These are phyloP conservation scores for Nycticryphes semicollaris DNA, from an alignment of 2,113 vertebrate genomes.

Conservation along the genomic window DNA sequence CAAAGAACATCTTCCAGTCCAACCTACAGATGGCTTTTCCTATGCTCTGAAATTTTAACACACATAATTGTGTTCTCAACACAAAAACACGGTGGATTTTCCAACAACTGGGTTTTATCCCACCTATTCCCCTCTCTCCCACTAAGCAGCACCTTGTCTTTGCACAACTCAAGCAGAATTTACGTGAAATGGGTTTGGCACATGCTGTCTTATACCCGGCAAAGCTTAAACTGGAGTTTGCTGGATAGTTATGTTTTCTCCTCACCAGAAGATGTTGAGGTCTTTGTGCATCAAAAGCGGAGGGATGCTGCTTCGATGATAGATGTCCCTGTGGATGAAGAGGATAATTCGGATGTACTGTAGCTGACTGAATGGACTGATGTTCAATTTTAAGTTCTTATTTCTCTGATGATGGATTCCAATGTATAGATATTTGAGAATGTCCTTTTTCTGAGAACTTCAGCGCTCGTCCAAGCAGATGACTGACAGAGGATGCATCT, in stretches of 20 bases:
- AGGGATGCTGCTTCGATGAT: conserved; percentile 78
- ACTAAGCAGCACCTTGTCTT: conserved; percentile 67
- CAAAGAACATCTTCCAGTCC: conserved; percentile 49
- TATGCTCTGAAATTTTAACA: conserved; percentile 18
- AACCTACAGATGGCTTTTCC: background rate
- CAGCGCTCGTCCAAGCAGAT: conserved; percentile 59
- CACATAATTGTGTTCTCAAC: background rate
- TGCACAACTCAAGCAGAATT: conserved; percentile 72
- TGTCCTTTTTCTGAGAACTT: conserved; percentile 68
- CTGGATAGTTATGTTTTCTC: conserved; percentile 78
- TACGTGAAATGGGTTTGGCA: conserved; percentile 70
- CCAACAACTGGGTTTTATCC: conserved; percentile 29
- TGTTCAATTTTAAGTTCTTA: conserved; percentile 72
- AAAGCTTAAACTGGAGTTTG: conserved; percentile 77
- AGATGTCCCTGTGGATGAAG: conserved; percentile 82
- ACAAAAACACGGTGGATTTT: conserved; percentile 31
- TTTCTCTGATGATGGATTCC: conserved; percentile 69
- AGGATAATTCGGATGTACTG: conserved; percentile 82
- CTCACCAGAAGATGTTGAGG: conserved; percentile 83
- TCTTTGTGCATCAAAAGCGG: conserved; percentile 81
- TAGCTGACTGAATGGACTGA: conserved; percentile 79
- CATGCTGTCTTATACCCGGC: conserved; percentile 73
- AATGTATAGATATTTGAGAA: conserved; percentile 61
- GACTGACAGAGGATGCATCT: conserved; percentile 40
- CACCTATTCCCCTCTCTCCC: conserved; percentile 70